These are phyloP conservation scores for Chaetodon trifasciatus DNA, from an alignment of 2,797 vertebrate species.

Conservation along the genomic window DNA sequence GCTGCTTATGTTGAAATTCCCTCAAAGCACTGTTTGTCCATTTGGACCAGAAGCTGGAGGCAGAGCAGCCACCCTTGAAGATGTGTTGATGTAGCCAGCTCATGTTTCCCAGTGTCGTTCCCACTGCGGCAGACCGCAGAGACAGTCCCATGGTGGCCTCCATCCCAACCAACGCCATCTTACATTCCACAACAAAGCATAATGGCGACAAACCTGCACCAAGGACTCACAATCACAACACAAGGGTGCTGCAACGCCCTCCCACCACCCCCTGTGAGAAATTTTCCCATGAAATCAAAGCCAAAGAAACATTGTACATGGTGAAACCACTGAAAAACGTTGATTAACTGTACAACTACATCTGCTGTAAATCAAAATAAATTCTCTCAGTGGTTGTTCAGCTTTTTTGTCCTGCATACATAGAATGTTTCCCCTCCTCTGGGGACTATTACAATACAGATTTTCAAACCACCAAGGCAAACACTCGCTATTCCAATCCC, in stretches of 20 bases:
- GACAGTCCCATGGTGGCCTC: slow-evolving; percentile 66
- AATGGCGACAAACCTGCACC: slow-evolving; percentile 19
- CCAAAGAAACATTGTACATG: slow-evolving; percentile 25
- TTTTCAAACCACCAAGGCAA: slow-evolving; percentile 52
- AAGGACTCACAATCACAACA: slow-evolving; percentile 29
- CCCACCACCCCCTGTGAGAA: slow-evolving; percentile 25
- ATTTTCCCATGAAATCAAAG: slow-evolving; percentile 38
- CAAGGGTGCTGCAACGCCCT: not conserved
- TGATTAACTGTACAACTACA: slow-evolving; percentile 40
- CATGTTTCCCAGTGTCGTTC: slow-evolving; percentile 62
- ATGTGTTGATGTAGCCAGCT: slow-evolving; percentile 57
- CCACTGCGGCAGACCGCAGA: slow-evolving; percentile 70
- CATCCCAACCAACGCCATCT: slow-evolving; percentile 47
- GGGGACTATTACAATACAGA: slow-evolving; percentile 33
- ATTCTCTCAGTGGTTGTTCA: slow-evolving; percentile 26
- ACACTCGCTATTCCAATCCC: slow-evolving; percentile 31
- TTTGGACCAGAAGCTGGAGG: slow-evolving; percentile 41
- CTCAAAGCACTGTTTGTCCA: slow-evolving; percentile 27
- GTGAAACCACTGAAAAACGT: slow-evolving; percentile 33
- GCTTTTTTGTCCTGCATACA: slow-evolving; percentile 16
- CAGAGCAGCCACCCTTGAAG: slow-evolving; percentile 43
- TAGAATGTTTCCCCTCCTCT: slow-evolving; percentile 28
- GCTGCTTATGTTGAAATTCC: slow-evolving; percentile 41
- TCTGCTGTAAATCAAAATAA: slow-evolving; percentile 43
- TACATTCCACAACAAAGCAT: slow-evolving; percentile 59